These are phyloP conservation scores for Junonia oenone DNA, from an alignment of 2,888 invertebrate species.

Conservation along the genomic window DNA sequence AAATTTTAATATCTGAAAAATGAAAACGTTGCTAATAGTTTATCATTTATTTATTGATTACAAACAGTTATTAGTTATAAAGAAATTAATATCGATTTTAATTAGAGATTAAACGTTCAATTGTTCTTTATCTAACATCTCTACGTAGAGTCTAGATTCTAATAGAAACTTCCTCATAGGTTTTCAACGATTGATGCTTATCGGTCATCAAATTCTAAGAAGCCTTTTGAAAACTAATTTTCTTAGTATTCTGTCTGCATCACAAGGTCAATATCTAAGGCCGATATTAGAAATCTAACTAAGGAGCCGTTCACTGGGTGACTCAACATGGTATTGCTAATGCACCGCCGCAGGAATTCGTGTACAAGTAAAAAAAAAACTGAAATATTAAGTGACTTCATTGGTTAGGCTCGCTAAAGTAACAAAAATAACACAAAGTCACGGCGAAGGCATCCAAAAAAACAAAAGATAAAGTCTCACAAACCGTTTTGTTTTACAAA, in stretches of 20 bases:
- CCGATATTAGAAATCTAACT: constrained; percentile 34
- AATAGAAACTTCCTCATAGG: constrained; percentile 3
- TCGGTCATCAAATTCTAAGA: constrained; percentile 17
- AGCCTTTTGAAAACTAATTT: constrained; percentile 27
- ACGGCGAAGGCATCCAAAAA: constrained; percentile 20
- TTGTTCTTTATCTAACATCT: too few relatives aligned
- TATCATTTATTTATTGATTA: too few relatives aligned
- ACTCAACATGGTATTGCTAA: constrained; percentile 28
- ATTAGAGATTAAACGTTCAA: too few relatives aligned
- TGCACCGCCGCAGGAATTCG: constrained; percentile 15
- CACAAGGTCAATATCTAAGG: constrained; percentile 31
- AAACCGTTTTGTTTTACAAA: constrained; percentile 10
- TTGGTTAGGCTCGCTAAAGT: constrained; percentile 17
- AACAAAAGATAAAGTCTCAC: constrained; percentile 19
- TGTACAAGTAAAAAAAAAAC: constrained; percentile 13
- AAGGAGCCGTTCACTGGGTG: constrained; percentile 35
- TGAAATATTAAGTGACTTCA: constrained; percentile 19
- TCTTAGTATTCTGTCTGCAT: constrained; percentile 28
- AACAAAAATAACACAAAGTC: constrained; percentile 25
- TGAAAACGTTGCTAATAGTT: too few relatives aligned
- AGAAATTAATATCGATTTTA: background rate
- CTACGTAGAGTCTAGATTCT: background rate
- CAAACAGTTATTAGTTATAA: too few relatives aligned
- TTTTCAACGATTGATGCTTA: constrained; percentile 1
- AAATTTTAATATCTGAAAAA: too few relatives aligned